These are phyloP conservation scores for Teleogryllus oceanicus DNA, from an alignment of 2,888 invertebrate genomes.

Conservation along the genomic window DNA sequence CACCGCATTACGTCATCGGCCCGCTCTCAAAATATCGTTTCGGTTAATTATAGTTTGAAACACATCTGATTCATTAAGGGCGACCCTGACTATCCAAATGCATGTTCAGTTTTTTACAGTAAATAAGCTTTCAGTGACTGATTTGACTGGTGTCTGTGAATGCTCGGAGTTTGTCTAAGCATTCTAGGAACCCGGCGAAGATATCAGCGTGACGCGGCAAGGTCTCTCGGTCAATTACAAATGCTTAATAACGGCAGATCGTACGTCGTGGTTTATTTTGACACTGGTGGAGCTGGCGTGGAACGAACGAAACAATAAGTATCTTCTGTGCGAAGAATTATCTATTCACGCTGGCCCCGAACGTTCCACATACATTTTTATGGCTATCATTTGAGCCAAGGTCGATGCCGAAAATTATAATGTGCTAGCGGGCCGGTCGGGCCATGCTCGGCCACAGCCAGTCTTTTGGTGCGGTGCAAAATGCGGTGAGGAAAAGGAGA, in stretches of 20 bases:
- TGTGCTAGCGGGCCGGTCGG: background rate
- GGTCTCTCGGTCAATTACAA: slow-evolving; percentile 2
- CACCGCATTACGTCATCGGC: too few species aligned
- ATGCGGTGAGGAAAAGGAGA: background rate
- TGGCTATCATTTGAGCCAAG: slow-evolving; percentile 18
- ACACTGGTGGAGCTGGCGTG: too few species aligned
- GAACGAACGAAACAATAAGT: background rate
- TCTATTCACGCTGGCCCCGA: background rate
- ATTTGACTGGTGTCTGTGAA: background rate
- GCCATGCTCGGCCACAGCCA: background rate
- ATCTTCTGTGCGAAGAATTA: background rate
- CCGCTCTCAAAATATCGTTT: too few species aligned
- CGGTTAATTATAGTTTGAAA: too few species aligned
- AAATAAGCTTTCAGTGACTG: background rate
- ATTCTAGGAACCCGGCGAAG: background rate
- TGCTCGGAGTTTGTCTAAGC: background rate
- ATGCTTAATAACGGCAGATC: too few species aligned
- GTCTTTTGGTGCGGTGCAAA: background rate
- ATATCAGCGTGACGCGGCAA: background rate
- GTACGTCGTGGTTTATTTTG: too few species aligned
- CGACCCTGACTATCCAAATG: background rate
- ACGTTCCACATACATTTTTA: slow-evolving; percentile 3
- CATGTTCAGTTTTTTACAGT: background rate
- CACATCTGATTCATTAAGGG: background rate
- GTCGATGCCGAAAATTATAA: slow-evolving; percentile 18